Evolutionary conservation across 2,797 vertebrate genomes (phyloP).

Genomic region (Coregonus sp.): DNA sequence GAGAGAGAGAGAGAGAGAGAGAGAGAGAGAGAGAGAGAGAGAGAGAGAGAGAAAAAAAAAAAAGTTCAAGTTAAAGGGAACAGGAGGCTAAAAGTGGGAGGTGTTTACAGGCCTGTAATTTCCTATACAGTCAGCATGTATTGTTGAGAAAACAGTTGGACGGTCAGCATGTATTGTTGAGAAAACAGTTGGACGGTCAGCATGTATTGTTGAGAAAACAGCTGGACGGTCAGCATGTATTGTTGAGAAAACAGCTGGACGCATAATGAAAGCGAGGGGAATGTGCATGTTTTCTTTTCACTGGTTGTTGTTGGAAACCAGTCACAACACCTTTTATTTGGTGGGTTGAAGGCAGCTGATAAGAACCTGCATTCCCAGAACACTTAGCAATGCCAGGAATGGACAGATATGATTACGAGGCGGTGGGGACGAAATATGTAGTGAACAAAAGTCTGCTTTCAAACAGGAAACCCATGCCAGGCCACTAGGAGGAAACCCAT

Average conservation of each 20-base stretch:
- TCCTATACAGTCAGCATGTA: neutral
- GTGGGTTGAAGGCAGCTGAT: neutral
- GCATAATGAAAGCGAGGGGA: neutral
- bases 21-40: no score
- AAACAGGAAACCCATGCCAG: neutral
- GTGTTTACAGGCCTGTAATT: slow-evolving; percentile 18
- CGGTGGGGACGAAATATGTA: neutral
- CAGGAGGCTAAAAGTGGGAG: no score
- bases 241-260: neutral
- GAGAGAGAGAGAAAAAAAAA: no score
- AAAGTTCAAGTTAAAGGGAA: no score
- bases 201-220: neutral
- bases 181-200: neutral
- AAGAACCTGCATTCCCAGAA: neutral
- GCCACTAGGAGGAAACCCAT: neutral
- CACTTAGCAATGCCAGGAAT: neutral
- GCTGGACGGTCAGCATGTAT: neutral
- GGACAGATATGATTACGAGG: neutral
- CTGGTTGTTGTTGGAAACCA: neutral
- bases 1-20: no score
- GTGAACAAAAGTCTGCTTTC: neutral
- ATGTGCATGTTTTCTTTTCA: neutral
- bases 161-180: neutral
- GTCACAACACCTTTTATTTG: neutral
- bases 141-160: neutral